Percentiles rank a stretch among this genome's conserved stretches.
phyloP scores from a whole-genome alignment of 2,797 vertebrate genomes.

The Botia kubotai region DNA sequence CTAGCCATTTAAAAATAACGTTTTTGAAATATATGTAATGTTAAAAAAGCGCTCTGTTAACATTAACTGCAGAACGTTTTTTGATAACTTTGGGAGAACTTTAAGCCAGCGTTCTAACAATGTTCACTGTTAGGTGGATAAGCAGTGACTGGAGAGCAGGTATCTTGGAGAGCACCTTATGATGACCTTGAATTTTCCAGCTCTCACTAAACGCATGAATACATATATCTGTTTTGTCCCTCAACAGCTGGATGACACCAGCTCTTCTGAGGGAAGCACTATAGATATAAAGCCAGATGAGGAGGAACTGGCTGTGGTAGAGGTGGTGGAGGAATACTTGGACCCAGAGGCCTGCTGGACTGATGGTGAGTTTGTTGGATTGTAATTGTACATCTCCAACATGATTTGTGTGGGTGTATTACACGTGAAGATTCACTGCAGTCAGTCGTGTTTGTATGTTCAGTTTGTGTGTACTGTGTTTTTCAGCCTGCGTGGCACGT shows the following conservation, averaged over 20 bases:
- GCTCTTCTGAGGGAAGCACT: constrained; percentile 97
- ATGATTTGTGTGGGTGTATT: background rate
- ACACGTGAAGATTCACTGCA: background rate
- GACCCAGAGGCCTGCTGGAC: constrained; percentile 97
- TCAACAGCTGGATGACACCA: constrained; percentile 90
- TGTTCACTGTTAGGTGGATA: constrained; percentile 71
- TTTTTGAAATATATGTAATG: no score
- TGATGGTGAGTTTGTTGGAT: constrained; percentile 79
- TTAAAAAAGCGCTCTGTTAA: no score
- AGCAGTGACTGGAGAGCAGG: background rate
- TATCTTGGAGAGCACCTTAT: background rate
- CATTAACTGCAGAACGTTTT: no score
- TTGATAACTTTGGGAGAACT: no score
- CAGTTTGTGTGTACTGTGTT: constrained; percentile 30
- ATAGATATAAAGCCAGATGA: constrained; percentile 97
- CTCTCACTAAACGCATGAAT: background rate
- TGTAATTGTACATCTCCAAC: background rate
- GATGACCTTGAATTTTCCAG: constrained; percentile 21
- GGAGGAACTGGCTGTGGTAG: constrained; percentile 92
- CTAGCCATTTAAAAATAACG: no score
- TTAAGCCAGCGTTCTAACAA: no score
- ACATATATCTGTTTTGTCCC: constrained; percentile 13
- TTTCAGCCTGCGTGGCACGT: constrained; percentile 88
- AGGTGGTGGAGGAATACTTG: constrained; percentile 94
- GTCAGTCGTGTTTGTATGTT: constrained; percentile 38